A percentile compares a stretch with the other conserved stretches of the same genome.
These are phyloP conservation scores for Prosapia bicincta DNA, from an alignment of 2,888 invertebrate species.

Conservation along the genomic window DNA sequence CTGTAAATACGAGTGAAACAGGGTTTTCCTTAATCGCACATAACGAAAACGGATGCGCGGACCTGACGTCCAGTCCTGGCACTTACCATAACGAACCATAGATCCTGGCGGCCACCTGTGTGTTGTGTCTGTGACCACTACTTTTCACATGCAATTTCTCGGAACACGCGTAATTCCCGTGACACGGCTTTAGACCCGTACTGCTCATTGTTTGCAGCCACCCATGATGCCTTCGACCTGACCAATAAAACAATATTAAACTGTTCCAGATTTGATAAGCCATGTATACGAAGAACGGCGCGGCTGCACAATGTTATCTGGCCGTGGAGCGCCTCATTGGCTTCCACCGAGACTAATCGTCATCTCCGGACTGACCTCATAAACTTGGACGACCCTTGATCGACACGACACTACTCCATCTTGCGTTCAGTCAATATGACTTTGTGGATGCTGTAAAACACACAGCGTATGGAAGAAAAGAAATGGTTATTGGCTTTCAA, in stretches of 20 bases:
- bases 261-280: neutral
- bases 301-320: neutral
- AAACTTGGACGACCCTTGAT: neutral
- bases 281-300: neutral
- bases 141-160: neutral
- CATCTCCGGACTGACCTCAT: neutral
- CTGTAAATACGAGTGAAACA: no score
- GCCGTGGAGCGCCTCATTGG: neutral
- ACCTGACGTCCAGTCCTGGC: no score
- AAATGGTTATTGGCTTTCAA: no score
- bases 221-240: neutral
- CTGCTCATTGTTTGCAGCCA: neutral
- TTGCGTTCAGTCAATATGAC: no score
- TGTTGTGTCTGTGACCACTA: neutral
- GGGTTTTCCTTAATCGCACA: no score
- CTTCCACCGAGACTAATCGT: neutral
- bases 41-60: no score
- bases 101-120: neutral
- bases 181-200: neutral
- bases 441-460: no score
- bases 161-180: neutral
- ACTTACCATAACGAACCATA: neutral
- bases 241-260: neutral
- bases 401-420: neutral
- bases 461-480: no score